Conservation (phyloP, 2,113 vertebrate species). For the Dolichallabes microphthalmus region DNA sequence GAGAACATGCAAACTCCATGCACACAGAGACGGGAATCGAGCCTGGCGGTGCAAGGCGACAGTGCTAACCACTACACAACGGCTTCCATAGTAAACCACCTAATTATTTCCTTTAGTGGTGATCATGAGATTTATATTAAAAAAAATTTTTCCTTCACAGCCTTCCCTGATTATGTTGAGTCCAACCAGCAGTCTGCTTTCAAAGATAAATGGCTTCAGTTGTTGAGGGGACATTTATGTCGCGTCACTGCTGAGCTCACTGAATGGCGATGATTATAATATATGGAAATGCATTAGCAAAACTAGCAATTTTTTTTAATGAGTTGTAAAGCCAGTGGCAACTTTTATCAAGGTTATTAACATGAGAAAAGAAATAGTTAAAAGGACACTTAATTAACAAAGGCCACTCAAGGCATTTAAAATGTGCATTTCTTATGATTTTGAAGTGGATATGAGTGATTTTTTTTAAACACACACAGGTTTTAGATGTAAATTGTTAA, state of each 20-base stretch:
- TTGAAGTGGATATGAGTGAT: neutral
- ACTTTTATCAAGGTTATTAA: neutral
- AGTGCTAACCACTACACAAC: too few relatives aligned
- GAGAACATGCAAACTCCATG: too few relatives aligned
- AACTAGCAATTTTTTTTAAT: constrained; percentile 6
- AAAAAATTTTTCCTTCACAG: constrained; percentile 4
- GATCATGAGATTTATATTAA: constrained; percentile 30
- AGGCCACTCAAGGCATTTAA: constrained; percentile 11
- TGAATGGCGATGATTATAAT: constrained; percentile 9
- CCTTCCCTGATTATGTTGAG: neutral
- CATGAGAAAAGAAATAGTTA: neutral
- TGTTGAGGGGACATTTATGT: constrained; percentile 8
- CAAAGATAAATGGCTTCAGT: constrained; percentile 23
- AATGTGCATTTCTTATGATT: neutral
- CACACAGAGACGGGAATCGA: too few relatives aligned
- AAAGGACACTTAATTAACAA: constrained; percentile 14
- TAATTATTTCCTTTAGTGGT: constrained; percentile 14
- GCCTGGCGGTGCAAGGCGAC: too few relatives aligned
- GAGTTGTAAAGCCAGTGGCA: constrained; percentile 4
- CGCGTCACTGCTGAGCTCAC: neutral
- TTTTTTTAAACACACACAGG: neutral
- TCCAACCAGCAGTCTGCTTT: constrained; percentile 12
- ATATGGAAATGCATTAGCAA: neutral
- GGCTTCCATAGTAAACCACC: constrained; percentile 14
- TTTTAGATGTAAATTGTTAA: neutral